Evolutionary conservation across 2,888 invertebrate species (phyloP), one percentile per base, ranked within the genome.

Genomic region (Rhogogaster chlorosoma): DNA sequence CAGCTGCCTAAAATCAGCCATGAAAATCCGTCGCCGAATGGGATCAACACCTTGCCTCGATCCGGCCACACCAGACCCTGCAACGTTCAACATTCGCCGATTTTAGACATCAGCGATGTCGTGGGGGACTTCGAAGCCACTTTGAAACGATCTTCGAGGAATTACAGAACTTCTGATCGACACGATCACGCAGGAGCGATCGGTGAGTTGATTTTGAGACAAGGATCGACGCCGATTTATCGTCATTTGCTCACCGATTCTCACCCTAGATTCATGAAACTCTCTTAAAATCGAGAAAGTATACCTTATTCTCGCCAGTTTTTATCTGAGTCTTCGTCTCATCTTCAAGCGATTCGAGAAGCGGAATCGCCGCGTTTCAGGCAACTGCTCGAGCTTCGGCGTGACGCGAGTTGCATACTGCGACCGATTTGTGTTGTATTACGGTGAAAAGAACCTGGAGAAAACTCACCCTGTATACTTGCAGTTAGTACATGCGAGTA

Each of bases 101-200:
- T 88, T 85, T 88, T 92, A 84, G 93, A 93, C 86, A 89, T 93
- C 78, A 93, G 92, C 87, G 93, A 94, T 87, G 96, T 96, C 85
- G 95, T 96, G 85, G 95, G 95, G 84, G 96, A 97, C 92, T 97
- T 97, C 91, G 96, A 97, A 92, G 95, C 95, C 88, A 96, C 96
- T 29, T 93, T 96, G 86, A 95, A 95, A 89, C 94, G 95, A 85
- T 90, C 92, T 67, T 88, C 89, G 57, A 91, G 90, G 80, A 32
- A 77, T 42, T 71, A 64, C n/a, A 78, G 32, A 70, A 9, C 67
- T 18, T 67, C 83, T n/a, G 29, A 86, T 26, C 85, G 71, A 42
- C 87, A 85, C 18, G 86, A 87, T 80, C 85, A 86, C 22, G 53
- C 18, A n/a, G 86, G 86, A 83, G n/a, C 18, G 0, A 86, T 78